These are phyloP conservation scores for Rhorus exstirpatorius DNA, from an alignment of 2,888 invertebrate genomes.

Conservation along the genomic window DNA sequence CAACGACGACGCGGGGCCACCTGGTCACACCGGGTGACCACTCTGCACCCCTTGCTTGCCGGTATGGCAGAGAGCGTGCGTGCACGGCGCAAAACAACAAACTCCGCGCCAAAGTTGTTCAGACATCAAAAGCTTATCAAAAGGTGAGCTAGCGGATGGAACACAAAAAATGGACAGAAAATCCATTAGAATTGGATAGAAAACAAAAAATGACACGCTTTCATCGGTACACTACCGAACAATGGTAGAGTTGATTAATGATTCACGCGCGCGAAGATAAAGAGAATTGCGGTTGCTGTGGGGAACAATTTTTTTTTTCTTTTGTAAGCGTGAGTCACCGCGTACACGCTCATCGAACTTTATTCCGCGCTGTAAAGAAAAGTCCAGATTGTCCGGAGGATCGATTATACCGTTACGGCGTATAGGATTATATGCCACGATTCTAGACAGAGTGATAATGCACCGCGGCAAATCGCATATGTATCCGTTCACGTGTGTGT, in stretches of 20 bases:
- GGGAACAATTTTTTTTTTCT: neutral
- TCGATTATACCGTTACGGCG: slow-evolving; percentile 23
- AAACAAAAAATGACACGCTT: neutral
- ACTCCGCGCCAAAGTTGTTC: slow-evolving; percentile 1
- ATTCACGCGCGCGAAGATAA: neutral
- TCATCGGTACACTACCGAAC: slow-evolving; percentile 4
- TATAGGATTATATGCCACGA: slow-evolving; percentile 38
- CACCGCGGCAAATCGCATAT: slow-evolving; percentile 39
- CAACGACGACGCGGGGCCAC: slow-evolving; percentile 69
- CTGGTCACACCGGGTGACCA: slow-evolving; percentile 60
- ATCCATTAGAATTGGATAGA: too few relatives aligned
- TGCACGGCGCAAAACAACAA: slow-evolving; percentile 13
- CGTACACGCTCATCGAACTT: too few relatives aligned
- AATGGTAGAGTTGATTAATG: slow-evolving; percentile 12
- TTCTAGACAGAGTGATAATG: slow-evolving; percentile 44
- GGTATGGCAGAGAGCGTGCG: slow-evolving; percentile 32
- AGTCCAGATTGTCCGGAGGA: neutral
- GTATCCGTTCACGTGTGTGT: slow-evolving; percentile 44
- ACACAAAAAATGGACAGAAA: too few relatives aligned
- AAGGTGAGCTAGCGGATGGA: too few relatives aligned
- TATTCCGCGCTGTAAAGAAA: too few relatives aligned
- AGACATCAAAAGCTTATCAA: too few relatives aligned
- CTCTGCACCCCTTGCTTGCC: slow-evolving; percentile 52
- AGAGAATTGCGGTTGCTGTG: neutral
- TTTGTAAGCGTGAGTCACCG: neutral